Base-by-base conservation (phyloP, 2,888 invertebrate genomes). In the Oligia latruncula region DNA sequence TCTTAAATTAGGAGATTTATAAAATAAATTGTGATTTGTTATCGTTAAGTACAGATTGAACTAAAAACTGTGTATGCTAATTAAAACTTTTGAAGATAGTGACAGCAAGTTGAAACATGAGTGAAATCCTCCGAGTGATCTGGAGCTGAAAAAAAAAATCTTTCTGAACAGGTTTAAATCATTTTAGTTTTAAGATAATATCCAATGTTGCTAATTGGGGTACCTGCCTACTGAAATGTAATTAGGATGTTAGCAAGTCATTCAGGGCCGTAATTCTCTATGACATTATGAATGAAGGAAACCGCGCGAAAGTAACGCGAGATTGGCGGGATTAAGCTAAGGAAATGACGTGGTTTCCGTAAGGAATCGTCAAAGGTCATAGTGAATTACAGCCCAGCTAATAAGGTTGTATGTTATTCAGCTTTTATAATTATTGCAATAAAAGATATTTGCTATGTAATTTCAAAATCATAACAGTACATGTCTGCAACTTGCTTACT, bases 1-100 rank as follows among this genome's bases (percentile, higher is more conserved):
- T 89, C 93, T 82, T 95, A 91, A 89, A 73, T 62, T 83, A 75
- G 68, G 58, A 49, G 13, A 70, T 52, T 46, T 76, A 55, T 67
- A 55, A 15, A 71, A 65, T 77, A 75, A 78, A 78, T 82, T 78
- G 88, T 87, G 85, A 85, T 85, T 87, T 84, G 5, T 75, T 77
- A 72, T 74, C 0, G 17, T 77, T 84, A 84, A 75, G 77, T 77
- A 84, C 77, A 87, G 68, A 62, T 83, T 68, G 40, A 79, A 65
- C 60, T 86, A 66, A 72, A 77, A 84, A 68, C 52, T 74, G 60
- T 77, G 66, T 82, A 71, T 15, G n/a, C 40, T 64, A 65, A 35
- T 58, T 52, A 66, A 70, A 77, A 77, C 60, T 52, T 60, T 73
- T 40, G 60, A 81, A 67, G 46, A 81, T 60, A 49, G 74, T 81